Base-by-base conservation (phyloP, 2,888 invertebrate species). In the Stomorhina lunata region DNA sequence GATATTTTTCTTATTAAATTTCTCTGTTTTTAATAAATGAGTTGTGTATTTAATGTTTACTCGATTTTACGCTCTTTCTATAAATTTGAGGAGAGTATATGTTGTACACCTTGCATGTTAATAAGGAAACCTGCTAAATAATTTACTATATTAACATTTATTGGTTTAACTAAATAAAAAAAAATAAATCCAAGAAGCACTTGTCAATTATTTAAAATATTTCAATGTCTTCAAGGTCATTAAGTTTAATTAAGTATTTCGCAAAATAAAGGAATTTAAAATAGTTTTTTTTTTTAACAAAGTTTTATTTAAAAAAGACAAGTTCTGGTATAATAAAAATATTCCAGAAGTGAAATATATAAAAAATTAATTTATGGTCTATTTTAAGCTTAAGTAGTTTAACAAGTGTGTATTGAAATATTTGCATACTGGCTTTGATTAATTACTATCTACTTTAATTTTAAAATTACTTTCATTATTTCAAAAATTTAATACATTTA, bases 31-130 rank as follows among this genome's bases (percentile, higher is more conserved):
- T 10, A 45, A 9, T 32, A 10, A 2, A 32, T 29, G 17, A 37
- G 40, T 45, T 43, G 4, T 7, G 29, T 45, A n/a, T 10, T 50
- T n/a, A 4, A 45, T 45, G 15, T 61, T 25, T 48, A 10, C 5
- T 66, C 34, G 40, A 12, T 6, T 4, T 40, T 22, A 12, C 25
- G 34, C 48, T 37, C 15, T 9, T 17, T 32, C 29, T 55, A 12
- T 57, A 37, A 10, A 43, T 32, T 34, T n/a, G 20, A 50, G 32
- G 20, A 50, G 32, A 7, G 15, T 29, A 40, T 34, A 10, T 20
- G 37, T 61, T 50, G 61, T 3, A 29, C 48, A 61, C 37, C 50
- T 72, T 61, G 72, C 61, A 63, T 40, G 63, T 72, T 53, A 45
- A 55, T 66, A 50, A 37, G 50, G 37, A 9, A 37, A 57, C 34